Base-by-base conservation (phyloP, 2,888 invertebrate species). In the Nineta flava region DNA sequence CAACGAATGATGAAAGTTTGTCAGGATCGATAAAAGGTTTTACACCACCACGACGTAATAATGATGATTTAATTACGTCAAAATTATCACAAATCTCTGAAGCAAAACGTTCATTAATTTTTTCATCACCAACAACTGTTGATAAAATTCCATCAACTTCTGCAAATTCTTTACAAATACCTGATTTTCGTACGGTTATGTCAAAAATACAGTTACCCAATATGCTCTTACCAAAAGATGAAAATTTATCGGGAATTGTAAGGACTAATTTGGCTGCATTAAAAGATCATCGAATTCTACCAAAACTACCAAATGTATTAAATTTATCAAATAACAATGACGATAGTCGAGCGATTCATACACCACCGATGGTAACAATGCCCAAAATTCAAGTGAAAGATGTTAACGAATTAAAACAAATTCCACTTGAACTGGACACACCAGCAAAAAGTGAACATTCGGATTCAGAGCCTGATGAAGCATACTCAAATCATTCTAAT, bases 1-100 rank as follows among this genome's bases (percentile, higher is more conserved):
- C 86, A 1, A 83, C 83, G 46, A 83, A 83, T 58, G 85, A 86
- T 55, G 83, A 84, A 57, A 69, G 77, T 0, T 15, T 38, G 38
- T n/a, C 38, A 13, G 15, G n/a, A 3, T 38, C 38, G 9, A 13
- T 38, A 7, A 38, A 38, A 38, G 38, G 38, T 13, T 38, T 38
- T 26, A 44, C 44, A n/a, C 44, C 44, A 21, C n/a, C 44, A 10
- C 7, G 44, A n/a, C 44, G 44, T 17, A 26, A 26, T 21, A 26
- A 26, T 26, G 44, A 19, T 26, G 15, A 13, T 21, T 15, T 15
- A n/a, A 12, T 45, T 12, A 2, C 26, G 15, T 43, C 21, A n/a
- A 17, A 17, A 9, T 43, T 21, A 19, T 9, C 17, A 9, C 15
- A 16, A 7, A 46, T 31, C n/a, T 34, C 32, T 9, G 47, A 40